Percentiles rank a stretch among this genome's conserved stretches.
phyloP scores from a whole-genome alignment of 2,888 invertebrate species.

The Stramonita haemastoma region DNA sequence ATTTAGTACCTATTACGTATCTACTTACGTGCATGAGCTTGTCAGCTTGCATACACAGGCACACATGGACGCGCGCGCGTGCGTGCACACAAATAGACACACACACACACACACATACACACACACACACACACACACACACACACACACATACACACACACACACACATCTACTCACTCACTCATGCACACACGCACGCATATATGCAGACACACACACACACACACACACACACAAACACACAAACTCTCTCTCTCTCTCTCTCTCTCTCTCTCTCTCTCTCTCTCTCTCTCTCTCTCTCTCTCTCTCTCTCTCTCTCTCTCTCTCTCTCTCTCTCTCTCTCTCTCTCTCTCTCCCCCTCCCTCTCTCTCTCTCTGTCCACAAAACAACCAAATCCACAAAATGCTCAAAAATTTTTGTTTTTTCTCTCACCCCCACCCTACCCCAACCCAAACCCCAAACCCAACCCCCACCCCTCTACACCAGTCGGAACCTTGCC shows the following conservation, averaged over 20 bases:
- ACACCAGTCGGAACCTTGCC: constrained; percentile 79
- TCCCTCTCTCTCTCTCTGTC: not conserved
- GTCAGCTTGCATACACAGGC: no score
- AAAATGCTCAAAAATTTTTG: no score
- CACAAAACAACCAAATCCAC: no score
- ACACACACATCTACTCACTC: no score
- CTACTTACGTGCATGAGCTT: no score
- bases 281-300: constrained; percentile 23
- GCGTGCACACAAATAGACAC: no score
- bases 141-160: no score
- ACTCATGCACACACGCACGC: not conserved
- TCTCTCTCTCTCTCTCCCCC: not conserved
- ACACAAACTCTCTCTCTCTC: not conserved
- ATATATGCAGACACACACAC: not conserved
- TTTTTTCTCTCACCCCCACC: not conserved
- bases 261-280: constrained; percentile 27
- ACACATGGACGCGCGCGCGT: no score
- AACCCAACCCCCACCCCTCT: not conserved
- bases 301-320: not conserved
- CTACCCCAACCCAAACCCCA: not conserved
- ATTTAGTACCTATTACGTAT: no score
- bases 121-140: no score
- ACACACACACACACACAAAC: not conserved
- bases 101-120: no score
- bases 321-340: not conserved